Conservation (phyloP, 2,113 vertebrate genomes). For the Emberiza fucata region DNA sequence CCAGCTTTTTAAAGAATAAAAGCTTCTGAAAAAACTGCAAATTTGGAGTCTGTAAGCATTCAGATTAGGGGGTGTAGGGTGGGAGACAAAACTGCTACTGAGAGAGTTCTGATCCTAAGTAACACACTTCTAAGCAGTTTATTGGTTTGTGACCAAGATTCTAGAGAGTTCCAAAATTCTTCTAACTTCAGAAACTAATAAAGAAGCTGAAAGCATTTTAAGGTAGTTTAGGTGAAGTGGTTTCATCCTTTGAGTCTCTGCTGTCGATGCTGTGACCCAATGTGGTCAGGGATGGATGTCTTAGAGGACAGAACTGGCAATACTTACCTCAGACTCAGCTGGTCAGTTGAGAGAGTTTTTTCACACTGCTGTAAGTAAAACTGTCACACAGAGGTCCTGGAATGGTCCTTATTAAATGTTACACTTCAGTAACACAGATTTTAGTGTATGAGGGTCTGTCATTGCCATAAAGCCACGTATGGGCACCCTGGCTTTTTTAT, state of each 20-base stretch:
- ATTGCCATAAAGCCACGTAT: neutral
- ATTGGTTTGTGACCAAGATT: neutral
- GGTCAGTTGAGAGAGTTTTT: neutral
- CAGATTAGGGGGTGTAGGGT: neutral
- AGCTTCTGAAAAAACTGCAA: neutral
- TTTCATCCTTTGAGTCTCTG: neutral
- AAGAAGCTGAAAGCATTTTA: neutral
- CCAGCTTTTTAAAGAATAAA: neutral
- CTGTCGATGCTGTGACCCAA: fast-evolving
- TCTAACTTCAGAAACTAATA: neutral
- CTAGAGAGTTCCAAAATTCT: neutral
- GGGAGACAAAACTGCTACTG: neutral
- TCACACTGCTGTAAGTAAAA: neutral
- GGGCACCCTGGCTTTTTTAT: neutral
- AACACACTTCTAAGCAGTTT: neutral
- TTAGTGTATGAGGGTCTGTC: neutral
- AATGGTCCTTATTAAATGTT: neutral
- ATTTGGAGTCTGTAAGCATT: neutral
- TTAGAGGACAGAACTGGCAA: neutral
- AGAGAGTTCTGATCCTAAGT: neutral
- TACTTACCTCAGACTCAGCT: neutral
- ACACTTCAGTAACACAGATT: neutral
- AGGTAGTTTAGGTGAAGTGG: neutral
- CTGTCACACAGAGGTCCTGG: neutral
- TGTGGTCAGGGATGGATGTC: neutral